phyloP scores from a whole-genome alignment of 2,113 vertebrate genomes.

The Actenoides hombroni region DNA sequence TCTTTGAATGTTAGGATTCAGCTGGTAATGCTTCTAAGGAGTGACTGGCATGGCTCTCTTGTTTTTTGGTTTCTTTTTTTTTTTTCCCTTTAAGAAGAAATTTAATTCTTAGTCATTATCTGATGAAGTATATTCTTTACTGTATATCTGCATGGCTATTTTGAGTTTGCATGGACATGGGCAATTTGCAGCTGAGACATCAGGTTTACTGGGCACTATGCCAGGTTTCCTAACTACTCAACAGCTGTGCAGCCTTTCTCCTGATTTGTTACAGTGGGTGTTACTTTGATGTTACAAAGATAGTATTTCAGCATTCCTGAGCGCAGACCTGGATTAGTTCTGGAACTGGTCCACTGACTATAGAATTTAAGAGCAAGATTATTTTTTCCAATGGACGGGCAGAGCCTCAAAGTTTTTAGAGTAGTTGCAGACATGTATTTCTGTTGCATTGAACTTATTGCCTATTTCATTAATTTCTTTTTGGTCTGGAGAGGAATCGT shows the following conservation, averaged over 20 bases:
- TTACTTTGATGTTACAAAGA: background rate
- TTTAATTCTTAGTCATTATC: conserved; percentile 1
- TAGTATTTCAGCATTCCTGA: background rate
- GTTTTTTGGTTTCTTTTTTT: background rate
- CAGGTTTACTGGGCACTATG: background rate
- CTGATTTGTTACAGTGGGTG: background rate
- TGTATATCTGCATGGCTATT: background rate
- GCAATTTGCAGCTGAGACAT: background rate
- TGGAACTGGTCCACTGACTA: background rate
- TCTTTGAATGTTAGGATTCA: background rate
- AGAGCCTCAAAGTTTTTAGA: background rate
- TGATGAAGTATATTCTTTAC: background rate
- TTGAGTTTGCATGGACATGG: background rate
- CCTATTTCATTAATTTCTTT: background rate
- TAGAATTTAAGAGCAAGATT: background rate
- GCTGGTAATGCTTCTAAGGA: background rate
- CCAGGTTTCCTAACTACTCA: background rate
- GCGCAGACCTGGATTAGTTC: conserved; percentile 28
- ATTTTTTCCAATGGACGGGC: background rate
- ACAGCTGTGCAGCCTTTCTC: background rate
- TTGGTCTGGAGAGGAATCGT: background rate
- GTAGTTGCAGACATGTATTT: background rate
- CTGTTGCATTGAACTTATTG: background rate
- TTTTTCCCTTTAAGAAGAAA: background rate
- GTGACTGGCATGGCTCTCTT: background rate